Evolutionary conservation across 2,113 vertebrate species (phyloP).

Genomic region (Eurystomus gularis): DNA sequence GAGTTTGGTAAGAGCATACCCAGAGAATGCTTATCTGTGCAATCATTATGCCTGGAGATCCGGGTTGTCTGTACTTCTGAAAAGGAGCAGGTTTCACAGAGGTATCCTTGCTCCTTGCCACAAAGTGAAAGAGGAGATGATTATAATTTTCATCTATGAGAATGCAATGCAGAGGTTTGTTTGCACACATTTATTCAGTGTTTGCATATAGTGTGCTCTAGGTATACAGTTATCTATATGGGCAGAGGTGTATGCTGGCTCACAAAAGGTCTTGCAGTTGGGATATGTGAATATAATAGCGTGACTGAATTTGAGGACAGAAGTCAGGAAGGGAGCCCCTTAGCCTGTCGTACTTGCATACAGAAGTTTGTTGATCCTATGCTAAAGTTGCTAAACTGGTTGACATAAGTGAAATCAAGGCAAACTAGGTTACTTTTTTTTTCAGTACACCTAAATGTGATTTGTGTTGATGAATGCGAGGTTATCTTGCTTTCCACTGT

Average conservation of each 20-base stretch:
- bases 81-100: background rate
- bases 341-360: background rate
- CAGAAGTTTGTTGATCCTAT: background rate
- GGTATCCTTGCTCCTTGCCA: background rate
- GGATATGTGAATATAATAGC: rapidly evolving
- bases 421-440: background rate
- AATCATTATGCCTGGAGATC: rapidly evolving
- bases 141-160: background rate
- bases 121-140: background rate
- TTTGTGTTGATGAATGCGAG: background rate
- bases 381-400: background rate
- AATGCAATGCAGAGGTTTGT: background rate
- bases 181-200: background rate
- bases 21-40: background rate
- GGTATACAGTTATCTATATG: background rate
- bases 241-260: background rate
- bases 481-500: background rate
- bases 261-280: background rate
- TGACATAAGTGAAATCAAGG: background rate
- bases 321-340: background rate
- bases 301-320: background rate
- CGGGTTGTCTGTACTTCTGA: background rate
- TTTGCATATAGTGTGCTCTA: background rate
- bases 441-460: background rate
- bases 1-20: background rate